A percentile compares a stretch with the other conserved stretches of the same genome.
Conservation (phyloP, 2,113 vertebrate species). For the Pao palembangensis region DNA sequence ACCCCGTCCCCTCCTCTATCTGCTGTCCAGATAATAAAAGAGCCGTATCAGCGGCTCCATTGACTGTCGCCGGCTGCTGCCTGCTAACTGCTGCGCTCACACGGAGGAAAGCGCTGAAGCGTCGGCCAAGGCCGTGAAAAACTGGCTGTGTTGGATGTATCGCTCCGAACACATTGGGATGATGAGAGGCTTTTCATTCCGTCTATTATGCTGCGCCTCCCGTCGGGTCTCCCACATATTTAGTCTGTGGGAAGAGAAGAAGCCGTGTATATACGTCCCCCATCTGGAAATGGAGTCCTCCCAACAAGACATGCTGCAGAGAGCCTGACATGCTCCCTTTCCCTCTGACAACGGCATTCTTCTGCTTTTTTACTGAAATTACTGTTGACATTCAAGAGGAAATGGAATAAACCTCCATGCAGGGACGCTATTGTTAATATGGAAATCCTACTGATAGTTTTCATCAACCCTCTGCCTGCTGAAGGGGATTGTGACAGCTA, state of each 20-base stretch:
- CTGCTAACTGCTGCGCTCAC: slow-evolving; percentile 40
- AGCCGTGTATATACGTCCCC: slow-evolving; percentile 13
- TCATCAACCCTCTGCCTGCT: background rate
- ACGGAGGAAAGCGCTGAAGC: background rate
- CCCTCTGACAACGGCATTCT: slow-evolving; percentile 15
- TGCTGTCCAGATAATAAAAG: slow-evolving; percentile 61
- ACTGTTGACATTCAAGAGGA: slow-evolving; percentile 10
- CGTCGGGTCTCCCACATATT: slow-evolving; percentile 29
- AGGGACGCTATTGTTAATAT: background rate
- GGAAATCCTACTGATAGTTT: slow-evolving; percentile 6
- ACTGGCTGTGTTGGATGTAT: slow-evolving; percentile 46
- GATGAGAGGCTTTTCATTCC: slow-evolving; percentile 41
- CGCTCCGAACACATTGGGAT: slow-evolving; percentile 13
- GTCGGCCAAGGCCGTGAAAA: slow-evolving; percentile 17
- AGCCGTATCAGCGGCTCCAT: slow-evolving; percentile 48
- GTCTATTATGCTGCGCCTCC: slow-evolving; percentile 15
- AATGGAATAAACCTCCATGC: slow-evolving; percentile 13
- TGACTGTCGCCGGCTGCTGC: slow-evolving; percentile 51
- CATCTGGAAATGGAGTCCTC: slow-evolving; percentile 26
- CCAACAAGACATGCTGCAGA: slow-evolving; percentile 28
- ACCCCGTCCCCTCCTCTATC: slow-evolving; percentile 50
- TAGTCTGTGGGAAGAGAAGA: slow-evolving; percentile 26
- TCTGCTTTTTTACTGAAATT: slow-evolving; percentile 16
- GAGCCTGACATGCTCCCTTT: slow-evolving; percentile 11
- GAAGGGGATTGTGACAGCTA: too few species aligned